Evolutionary conservation across 2,797 vertebrate genomes (phyloP).

Genomic region (Pipistrellus pipistrellus): DNA sequence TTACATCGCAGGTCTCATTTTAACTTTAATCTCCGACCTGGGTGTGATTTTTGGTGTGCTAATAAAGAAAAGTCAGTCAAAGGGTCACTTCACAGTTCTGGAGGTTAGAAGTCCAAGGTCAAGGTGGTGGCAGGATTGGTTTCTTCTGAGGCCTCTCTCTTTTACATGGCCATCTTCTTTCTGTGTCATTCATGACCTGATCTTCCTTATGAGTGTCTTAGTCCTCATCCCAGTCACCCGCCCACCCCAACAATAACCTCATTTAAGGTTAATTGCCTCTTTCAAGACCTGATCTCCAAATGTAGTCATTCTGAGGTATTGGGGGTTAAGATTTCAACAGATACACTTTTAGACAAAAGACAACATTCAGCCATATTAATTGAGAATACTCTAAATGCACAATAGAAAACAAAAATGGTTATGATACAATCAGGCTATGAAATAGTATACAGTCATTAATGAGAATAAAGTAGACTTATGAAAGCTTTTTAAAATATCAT

Average conservation of each 20-base stretch:
- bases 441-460: background rate
- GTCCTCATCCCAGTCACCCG: background rate
- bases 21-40: background rate
- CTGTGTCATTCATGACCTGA: background rate
- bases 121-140: background rate
- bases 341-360: background rate
- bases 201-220: background rate
- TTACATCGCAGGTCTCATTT: too few relatives aligned
- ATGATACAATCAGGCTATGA: background rate
- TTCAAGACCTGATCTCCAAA: background rate
- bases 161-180: background rate
- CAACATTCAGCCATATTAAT: background rate
- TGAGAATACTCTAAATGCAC: background rate
- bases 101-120: background rate
- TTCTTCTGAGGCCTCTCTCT: background rate
- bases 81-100: background rate
- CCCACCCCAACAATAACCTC: background rate
- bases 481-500: background rate
- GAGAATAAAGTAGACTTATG: background rate
- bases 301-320: background rate
- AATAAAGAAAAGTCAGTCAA: background rate
- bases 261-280: background rate
- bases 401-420: background rate
- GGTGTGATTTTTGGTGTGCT: background rate
- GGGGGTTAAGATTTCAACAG: background rate